phyloP scores from a whole-genome alignment of 2,797 vertebrate genomes.

The Dendrocincla fuliginosa region DNA sequence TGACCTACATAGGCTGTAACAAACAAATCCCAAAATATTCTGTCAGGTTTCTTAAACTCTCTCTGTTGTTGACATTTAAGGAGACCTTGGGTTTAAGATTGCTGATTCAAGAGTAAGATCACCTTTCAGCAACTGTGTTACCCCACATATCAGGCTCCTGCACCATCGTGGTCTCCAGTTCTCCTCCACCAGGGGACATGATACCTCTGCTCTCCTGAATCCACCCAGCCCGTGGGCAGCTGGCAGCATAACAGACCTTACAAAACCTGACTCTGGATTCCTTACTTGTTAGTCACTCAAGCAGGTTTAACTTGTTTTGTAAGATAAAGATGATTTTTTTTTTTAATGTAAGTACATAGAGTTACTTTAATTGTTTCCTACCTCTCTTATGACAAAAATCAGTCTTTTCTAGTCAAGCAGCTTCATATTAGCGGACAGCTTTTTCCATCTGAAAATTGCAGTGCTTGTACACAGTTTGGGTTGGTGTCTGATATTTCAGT shows the following conservation, averaged over 20 bases:
- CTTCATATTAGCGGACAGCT: background rate
- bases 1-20: background rate
- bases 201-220: background rate
- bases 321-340: background rate
- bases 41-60: background rate
- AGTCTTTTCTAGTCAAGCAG: background rate
- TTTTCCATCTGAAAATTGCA: background rate
- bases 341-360: background rate
- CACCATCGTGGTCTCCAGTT: background rate
- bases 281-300: background rate
- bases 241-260: background rate
- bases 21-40: background rate
- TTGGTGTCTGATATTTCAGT: background rate
- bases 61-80: background rate
- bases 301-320: background rate
- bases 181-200: fast-evolving
- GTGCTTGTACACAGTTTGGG: background rate
- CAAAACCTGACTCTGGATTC: background rate
- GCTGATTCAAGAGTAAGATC: background rate
- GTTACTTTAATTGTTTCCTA: background rate
- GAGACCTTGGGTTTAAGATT: background rate
- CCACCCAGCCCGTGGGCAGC: fast-evolving
- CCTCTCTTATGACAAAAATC: background rate
- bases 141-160: background rate
- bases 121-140: background rate